Conservation (phyloP, 2,888 invertebrate species). For the Suillia variegata region DNA sequence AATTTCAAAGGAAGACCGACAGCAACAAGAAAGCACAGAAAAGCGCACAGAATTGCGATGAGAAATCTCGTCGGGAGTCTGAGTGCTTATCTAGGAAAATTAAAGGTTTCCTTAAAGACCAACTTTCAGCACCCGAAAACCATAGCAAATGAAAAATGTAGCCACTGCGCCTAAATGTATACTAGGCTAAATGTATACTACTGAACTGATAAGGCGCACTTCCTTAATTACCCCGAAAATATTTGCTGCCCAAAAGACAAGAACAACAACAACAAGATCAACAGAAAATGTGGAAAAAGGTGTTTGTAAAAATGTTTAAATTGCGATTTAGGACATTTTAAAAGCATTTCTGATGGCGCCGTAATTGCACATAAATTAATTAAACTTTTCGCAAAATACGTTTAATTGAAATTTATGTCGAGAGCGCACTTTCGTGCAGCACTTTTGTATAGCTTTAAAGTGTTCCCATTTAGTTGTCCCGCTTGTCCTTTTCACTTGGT, state of each 20-base stretch:
- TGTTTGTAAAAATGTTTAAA: no score
- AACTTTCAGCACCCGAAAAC: neutral
- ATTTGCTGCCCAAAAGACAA: no score
- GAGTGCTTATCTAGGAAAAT: neutral
- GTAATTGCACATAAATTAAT: neutral
- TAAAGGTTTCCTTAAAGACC: neutral
- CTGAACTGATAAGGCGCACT: no score
- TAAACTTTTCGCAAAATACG: neutral
- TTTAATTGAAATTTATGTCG: neutral
- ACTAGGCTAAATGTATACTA: neutral
- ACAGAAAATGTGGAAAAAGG: no score
- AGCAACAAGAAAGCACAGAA: neutral
- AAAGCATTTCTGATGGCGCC: neutral
- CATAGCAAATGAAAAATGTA: neutral
- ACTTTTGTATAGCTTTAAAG: no score
- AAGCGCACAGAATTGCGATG: neutral
- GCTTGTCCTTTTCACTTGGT: neutral
- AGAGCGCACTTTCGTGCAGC: neutral
- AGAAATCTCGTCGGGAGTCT: neutral
- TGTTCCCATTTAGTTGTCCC: neutral
- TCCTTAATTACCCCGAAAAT: no score
- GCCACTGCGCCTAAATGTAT: neutral
- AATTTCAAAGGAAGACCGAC: neutral
- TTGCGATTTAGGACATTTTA: neutral
- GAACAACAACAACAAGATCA: no score